phyloP scores from a whole-genome alignment of 1,140 invertebrate genomes.

The Mya arenaria region DNA sequence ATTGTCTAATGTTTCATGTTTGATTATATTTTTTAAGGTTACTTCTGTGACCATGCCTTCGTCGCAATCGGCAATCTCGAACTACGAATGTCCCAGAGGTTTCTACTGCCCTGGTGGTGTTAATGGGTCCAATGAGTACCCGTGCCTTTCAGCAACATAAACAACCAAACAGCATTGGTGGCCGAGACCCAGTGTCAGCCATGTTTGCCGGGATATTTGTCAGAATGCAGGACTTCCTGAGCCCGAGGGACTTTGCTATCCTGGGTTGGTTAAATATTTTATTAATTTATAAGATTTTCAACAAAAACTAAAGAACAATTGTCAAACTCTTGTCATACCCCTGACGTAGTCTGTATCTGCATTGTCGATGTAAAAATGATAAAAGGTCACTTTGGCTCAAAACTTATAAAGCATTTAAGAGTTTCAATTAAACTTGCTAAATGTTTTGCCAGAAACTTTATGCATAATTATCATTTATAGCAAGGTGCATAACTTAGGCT shows the following conservation, averaged over 20 bases:
- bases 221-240: slow-evolving; percentile 70
- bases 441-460: too few relatives aligned
- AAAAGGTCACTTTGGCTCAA: too few relatives aligned
- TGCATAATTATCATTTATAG: too few relatives aligned
- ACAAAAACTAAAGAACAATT: too few relatives aligned
- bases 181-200: slow-evolving; percentile 66
- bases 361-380: too few relatives aligned
- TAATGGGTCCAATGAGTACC: slow-evolving; percentile 68
- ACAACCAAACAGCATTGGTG: slow-evolving; percentile 68
- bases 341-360: too few relatives aligned
- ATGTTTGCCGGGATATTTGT: slow-evolving; percentile 74
- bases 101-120: slow-evolving; percentile 75
- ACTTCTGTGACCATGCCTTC: slow-evolving; percentile 77
- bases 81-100: slow-evolving; percentile 71
- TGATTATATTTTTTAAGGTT: slow-evolving; percentile 74
- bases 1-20: too few relatives aligned
- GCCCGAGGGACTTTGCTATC: slow-evolving; percentile 74
- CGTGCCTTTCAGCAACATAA: slow-evolving; percentile 76
- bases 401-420: too few relatives aligned
- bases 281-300: too few relatives aligned
- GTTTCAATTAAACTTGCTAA: too few relatives aligned
- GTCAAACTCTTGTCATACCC: too few relatives aligned
- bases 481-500: too few relatives aligned
- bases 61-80: slow-evolving; percentile 64
- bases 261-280: slow-evolving; percentile 75